Evolutionary conservation across 2,888 invertebrate genomes (phyloP).

Genomic region (Anoncus sp.): DNA sequence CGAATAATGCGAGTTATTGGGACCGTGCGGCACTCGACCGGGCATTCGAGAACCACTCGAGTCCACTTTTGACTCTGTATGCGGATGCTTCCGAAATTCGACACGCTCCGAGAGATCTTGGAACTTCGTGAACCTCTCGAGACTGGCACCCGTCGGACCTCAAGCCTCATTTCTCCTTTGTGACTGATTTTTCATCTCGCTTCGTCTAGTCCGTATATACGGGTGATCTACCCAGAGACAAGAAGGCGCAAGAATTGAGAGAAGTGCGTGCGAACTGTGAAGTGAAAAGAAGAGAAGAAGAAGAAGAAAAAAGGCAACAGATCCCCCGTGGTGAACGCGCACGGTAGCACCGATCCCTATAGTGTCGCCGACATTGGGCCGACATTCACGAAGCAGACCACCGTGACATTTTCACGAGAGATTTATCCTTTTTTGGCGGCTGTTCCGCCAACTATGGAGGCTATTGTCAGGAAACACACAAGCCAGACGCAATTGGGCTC

Average conservation of each 20-base stretch:
- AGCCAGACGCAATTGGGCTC: conserved; percentile 31
- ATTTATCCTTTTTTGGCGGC: conserved; percentile 74
- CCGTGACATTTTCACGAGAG: conserved; percentile 77
- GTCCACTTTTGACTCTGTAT: conserved; percentile 57
- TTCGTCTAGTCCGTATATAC: conserved; percentile 55
- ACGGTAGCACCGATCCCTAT: conserved; percentile 76
- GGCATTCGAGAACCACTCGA: conserved; percentile 49
- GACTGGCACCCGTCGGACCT: conserved; percentile 48
- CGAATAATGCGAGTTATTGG: conserved; percentile 23
- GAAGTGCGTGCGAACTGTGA: conserved; percentile 58
- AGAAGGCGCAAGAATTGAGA: conserved; percentile 40
- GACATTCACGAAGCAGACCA: conserved; percentile 73
- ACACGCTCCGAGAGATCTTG: conserved; percentile 60
- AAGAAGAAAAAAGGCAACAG: conserved; percentile 64
- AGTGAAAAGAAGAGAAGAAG: conserved; percentile 58
- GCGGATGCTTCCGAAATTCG: conserved; percentile 64
- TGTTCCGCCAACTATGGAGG: conserved; percentile 45
- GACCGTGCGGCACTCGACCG: conserved; percentile 37
- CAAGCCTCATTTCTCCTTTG: conserved; percentile 42
- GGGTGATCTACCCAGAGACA: background rate
- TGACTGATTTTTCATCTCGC: conserved; percentile 60
- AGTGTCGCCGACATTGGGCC: conserved; percentile 74
- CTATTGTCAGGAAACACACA: conserved; percentile 44
- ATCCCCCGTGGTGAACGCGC: conserved; percentile 76
- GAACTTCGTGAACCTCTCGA: conserved; percentile 29